Conservation (phyloP, 2,888 invertebrate genomes). For the Dione vanillae region DNA sequence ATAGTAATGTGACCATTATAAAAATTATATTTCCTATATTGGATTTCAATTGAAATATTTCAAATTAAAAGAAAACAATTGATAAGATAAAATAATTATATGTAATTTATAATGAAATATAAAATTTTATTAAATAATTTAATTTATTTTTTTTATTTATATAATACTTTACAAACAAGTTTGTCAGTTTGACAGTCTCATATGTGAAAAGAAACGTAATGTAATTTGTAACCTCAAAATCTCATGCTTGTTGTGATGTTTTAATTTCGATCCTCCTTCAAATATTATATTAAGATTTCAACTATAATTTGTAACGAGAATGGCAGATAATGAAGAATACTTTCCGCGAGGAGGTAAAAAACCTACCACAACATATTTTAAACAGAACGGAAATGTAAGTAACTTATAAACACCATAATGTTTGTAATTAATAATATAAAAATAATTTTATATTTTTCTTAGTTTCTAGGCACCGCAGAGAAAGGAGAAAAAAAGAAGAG, state of each 20-base stretch:
- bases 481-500: conserved; percentile 73
- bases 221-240: conserved; percentile 22
- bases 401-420: conserved; percentile 12
- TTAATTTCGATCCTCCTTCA: background rate
- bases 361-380: conserved; percentile 72
- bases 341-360: conserved; percentile 85
- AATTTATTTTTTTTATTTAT: background rate
- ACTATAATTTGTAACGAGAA: conserved; percentile 41
- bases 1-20: conserved; percentile 15
- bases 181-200: background rate
- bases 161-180: background rate
- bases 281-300: background rate
- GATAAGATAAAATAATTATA: background rate
- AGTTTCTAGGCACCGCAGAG: conserved; percentile 75
- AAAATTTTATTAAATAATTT: background rate
- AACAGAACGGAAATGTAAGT: conserved; percentile 74
- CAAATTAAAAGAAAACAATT: background rate
- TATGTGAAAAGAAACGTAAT: background rate
- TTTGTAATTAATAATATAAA: background rate
- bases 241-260: conserved; percentile 20
- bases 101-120: background rate
- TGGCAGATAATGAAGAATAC: conserved; percentile 79
- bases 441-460: conserved; percentile 37
- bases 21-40: background rate
- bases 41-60: background rate